phyloP scores from a whole-genome alignment of 2,113 vertebrate genomes.

The Hystrix brachyura region DNA sequence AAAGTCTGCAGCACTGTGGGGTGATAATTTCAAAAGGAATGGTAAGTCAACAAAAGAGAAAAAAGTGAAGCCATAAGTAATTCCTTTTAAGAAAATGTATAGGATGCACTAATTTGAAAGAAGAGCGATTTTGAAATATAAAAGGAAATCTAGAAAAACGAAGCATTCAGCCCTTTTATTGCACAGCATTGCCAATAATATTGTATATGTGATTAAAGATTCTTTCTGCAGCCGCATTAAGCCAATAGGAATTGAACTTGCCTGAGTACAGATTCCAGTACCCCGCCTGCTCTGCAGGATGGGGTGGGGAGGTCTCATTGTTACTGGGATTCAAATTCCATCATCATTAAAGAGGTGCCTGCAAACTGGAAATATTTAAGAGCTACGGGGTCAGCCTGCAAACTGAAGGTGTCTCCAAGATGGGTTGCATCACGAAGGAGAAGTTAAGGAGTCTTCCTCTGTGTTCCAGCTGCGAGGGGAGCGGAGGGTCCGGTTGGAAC shows the following conservation, averaged over 20 bases:
- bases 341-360: conserved; percentile 68
- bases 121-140: conserved; percentile 74
- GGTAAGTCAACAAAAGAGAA: conserved; percentile 22
- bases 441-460: conserved; percentile 76
- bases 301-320: background rate
- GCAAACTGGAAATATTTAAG: conserved; percentile 55
- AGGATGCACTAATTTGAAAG: conserved; percentile 65
- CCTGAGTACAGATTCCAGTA: conserved; percentile 33
- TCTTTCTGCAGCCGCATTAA: conserved; percentile 53
- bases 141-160: conserved; percentile 69
- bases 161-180: conserved; percentile 51
- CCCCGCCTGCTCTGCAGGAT: background rate
- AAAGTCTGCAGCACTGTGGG: background rate
- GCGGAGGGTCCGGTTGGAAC: conserved; percentile 82
- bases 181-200: conserved; percentile 56
- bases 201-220: conserved; percentile 74
- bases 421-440: conserved; percentile 75
- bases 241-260: conserved; percentile 77
- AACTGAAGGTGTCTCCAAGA: conserved; percentile 72
- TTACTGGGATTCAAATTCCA: conserved; percentile 44
- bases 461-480: conserved; percentile 77
- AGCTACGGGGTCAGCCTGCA: conserved; percentile 21
- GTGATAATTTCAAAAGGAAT: conserved; percentile 53
- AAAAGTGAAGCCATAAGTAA: conserved; percentile 19
- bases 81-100: conserved; percentile 65